Percentiles rank a stretch among this genome's conserved stretches.
phyloP scores from a whole-genome alignment of 2,113 vertebrate genomes.

The Vicugna pacos region DNA sequence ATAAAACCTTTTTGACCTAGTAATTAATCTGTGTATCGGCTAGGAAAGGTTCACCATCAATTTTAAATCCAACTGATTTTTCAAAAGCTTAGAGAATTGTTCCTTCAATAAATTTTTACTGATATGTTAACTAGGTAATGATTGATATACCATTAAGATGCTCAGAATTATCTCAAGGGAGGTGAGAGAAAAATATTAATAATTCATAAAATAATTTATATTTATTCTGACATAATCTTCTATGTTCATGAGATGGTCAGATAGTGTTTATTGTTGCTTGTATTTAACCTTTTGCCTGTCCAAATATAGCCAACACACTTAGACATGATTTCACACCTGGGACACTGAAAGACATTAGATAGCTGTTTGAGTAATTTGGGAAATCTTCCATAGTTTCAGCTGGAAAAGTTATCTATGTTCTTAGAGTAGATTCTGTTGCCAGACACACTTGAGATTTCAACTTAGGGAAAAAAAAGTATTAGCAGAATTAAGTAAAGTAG shows the following conservation, averaged over 20 bases:
- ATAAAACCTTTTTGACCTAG: neutral
- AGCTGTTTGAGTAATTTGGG: neutral
- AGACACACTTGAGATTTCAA: neutral
- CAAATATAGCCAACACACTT: neutral
- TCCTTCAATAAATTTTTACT: neutral
- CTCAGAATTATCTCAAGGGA: neutral
- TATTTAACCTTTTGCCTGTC: neutral
- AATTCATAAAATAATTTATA: neutral
- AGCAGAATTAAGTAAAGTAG: neutral
- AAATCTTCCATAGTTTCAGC: neutral
- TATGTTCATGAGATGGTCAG: neutral
- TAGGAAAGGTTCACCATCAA: neutral
- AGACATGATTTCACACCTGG: neutral
- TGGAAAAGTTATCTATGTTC: neutral
- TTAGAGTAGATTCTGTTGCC: neutral
- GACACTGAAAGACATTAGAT: neutral
- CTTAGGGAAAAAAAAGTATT: neutral
- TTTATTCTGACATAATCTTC: neutral
- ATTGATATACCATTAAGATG: neutral
- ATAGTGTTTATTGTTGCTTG: neutral
- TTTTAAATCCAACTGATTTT: neutral
- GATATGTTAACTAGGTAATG: neutral
- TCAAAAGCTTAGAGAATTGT: neutral
- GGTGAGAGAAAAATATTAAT: neutral
- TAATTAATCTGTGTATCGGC: neutral